phyloP scores from a whole-genome alignment of 2,113 vertebrate genomes.

The Tor tambroides region DNA sequence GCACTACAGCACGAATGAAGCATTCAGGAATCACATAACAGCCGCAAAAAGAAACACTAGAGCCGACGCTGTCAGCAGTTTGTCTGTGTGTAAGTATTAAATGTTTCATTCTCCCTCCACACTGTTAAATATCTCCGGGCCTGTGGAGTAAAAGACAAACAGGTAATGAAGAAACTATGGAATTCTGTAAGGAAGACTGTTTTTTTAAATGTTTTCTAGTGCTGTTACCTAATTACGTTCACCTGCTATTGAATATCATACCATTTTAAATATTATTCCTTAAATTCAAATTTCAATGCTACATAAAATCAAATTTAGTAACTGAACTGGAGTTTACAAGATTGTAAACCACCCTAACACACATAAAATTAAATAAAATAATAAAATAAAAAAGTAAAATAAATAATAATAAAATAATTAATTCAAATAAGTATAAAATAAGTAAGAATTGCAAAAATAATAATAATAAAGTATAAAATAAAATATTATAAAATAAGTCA shows the following conservation, averaged over 20 bases:
- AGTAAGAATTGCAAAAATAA: too few relatives aligned
- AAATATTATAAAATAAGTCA: not conserved
- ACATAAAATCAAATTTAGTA: not conserved
- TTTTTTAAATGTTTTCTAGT: not conserved
- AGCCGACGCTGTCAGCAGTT: slow-evolving; percentile 4
- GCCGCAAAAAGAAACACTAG: not conserved
- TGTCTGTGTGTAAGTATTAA: not conserved
- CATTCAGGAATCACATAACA: slow-evolving; percentile 24
- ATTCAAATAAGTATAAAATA: too few relatives aligned
- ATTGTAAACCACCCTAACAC: not conserved
- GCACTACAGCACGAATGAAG: not conserved
- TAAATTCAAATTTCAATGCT: not conserved
- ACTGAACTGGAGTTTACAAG: not conserved
- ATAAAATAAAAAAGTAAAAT: not conserved
- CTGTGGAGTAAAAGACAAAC: not conserved
- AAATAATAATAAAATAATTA: too few relatives aligned
- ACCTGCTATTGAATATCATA: not conserved
- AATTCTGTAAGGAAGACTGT: not conserved
- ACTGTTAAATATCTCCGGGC: not conserved
- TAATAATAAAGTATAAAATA: too few relatives aligned
- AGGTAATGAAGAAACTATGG: not conserved
- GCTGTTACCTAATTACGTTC: not conserved
- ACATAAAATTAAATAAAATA: not conserved
- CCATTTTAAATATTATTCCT: not conserved
- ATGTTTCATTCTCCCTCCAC: not conserved